These are phyloP conservation scores for Druceiella hillmani DNA, from an alignment of 2,888 invertebrate genomes.

Conservation along the genomic window DNA sequence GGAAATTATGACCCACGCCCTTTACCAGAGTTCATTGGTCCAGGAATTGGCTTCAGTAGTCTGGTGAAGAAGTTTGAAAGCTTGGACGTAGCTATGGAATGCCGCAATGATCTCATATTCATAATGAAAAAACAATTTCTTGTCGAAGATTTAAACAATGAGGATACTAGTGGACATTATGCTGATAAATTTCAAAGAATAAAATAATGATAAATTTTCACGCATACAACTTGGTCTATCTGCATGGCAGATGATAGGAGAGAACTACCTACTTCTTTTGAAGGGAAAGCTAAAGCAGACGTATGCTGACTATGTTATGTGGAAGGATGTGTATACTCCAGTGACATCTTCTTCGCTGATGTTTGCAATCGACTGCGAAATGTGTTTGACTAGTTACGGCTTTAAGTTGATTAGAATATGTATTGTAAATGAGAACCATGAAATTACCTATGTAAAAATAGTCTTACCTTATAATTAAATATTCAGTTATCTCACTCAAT, in stretches of 20 bases:
- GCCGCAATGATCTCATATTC: conserved; percentile 52
- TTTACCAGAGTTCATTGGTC: conserved; percentile 56
- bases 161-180: conserved; percentile 17
- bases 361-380: conserved; percentile 82
- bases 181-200: too few species aligned
- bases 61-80: conserved; percentile 52
- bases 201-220: conserved; percentile 61
- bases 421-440: conserved; percentile 65
- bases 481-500: conserved; percentile 68
- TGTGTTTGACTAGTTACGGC: conserved; percentile 60
- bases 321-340: conserved; percentile 59
- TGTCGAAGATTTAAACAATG: conserved; percentile 18
- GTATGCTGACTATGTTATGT: conserved; percentile 53
- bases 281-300: conserved; percentile 37
- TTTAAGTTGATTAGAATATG: conserved; percentile 73
- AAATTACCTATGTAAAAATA: conserved; percentile 65
- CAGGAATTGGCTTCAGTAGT: conserved; percentile 60
- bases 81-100: conserved; percentile 52
- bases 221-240: conserved; percentile 65
- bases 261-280: conserved; percentile 70
- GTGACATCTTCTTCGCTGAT: conserved; percentile 67
- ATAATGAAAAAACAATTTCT: conserved; percentile 58
- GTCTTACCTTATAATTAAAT: conserved; percentile 71
- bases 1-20: conserved; percentile 60
- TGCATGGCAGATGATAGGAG: conserved; percentile 68